These are phyloP conservation scores for Lophius piscatorius DNA, from an alignment of 2,113 vertebrate species.

Conservation along the genomic window DNA sequence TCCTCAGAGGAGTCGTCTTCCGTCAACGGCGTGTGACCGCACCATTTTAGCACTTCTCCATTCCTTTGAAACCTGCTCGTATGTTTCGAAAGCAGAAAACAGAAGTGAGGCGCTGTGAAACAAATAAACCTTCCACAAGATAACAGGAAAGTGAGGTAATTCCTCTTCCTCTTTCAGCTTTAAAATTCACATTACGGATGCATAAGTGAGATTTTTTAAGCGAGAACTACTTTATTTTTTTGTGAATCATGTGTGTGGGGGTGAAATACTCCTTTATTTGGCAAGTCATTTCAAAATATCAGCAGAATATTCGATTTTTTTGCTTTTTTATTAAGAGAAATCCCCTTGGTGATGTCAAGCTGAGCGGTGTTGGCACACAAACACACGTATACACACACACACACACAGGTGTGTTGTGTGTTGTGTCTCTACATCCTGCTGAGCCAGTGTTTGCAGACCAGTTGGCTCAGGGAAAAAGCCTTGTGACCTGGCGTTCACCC, in stretches of 20 bases:
- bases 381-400: no score
- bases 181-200: no score
- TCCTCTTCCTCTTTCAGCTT: no score
- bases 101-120: no score
- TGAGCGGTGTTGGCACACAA: constrained; percentile 20
- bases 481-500: constrained; percentile 67
- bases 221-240: background rate
- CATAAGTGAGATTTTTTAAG: no score
- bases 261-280: background rate
- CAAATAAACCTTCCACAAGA: no score
- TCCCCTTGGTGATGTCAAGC: constrained; percentile 21
- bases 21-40: background rate
- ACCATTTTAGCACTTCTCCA: background rate
- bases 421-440: constrained; percentile 60
- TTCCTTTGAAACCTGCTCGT: no score
- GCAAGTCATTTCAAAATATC: constrained; percentile 6
- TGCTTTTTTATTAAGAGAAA: constrained; percentile 17
- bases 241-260: background rate
- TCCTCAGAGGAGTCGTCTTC: background rate
- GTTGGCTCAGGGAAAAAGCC: constrained; percentile 63
- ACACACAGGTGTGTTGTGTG: constrained; percentile 43
- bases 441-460: constrained; percentile 64
- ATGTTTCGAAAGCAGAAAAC: no score
- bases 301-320: constrained; percentile 5
- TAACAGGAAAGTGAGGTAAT: no score